These are phyloP conservation scores for Psittacula cyanocephala DNA, from an alignment of 2,113 vertebrate species.

Conservation along the genomic window DNA sequence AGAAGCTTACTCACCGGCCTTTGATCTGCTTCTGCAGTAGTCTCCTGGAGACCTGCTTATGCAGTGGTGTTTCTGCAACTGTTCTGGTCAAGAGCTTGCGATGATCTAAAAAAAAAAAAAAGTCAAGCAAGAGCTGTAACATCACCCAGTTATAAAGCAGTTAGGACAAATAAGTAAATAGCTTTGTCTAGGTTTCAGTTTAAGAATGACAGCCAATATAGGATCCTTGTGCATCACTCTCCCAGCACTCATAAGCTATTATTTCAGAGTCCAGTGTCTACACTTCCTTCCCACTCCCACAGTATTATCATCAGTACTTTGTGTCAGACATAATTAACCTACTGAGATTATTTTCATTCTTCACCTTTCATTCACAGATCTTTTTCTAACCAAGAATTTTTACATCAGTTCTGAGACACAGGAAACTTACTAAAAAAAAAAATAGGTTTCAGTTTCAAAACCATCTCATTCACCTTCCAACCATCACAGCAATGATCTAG, in stretches of 20 bases:
- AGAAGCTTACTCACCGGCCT: constrained; percentile 81
- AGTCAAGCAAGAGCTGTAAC: neutral
- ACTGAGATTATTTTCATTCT: neutral
- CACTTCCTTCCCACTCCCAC: neutral
- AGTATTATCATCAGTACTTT: neutral
- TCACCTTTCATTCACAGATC: neutral
- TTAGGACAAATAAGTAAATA: neutral
- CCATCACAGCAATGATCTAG: neutral
- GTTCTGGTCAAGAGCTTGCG: constrained; percentile 85
- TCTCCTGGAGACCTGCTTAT: constrained; percentile 89
- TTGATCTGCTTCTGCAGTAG: constrained; percentile 86
- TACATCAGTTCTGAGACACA: neutral
- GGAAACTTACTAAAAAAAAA: neutral
- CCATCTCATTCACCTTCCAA: neutral
- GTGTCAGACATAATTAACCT: neutral
- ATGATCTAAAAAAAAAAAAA: constrained; percentile 66
- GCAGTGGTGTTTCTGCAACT: constrained; percentile 88
- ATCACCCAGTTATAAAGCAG: neutral
- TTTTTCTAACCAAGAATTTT: neutral
- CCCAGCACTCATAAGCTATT: neutral
- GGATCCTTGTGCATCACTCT: neutral
- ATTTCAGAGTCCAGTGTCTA: neutral
- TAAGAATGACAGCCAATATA: neutral
- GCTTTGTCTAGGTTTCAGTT: neutral
- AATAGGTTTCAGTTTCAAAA: neutral